Percentiles rank a stretch among this genome's conserved stretches.
phyloP scores from a whole-genome alignment of 2,888 invertebrate species.

The Kryphioiulus occultus region DNA sequence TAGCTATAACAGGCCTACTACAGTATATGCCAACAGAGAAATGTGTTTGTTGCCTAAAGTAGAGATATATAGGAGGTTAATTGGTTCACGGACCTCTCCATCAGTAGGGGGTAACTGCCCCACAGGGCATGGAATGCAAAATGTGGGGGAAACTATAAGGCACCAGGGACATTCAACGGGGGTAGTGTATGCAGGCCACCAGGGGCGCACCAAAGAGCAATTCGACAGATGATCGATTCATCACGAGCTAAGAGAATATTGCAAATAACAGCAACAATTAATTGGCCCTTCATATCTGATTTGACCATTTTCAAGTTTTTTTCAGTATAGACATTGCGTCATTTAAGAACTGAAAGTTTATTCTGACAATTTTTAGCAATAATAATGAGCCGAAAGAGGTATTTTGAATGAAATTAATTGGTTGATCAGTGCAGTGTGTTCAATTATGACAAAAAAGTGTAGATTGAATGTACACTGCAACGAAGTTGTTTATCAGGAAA shows the following conservation, averaged over 20 bases:
- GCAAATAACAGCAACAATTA: background rate
- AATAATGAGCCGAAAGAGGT: background rate
- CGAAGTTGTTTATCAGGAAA: no score
- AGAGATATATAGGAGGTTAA: constrained; percentile 52
- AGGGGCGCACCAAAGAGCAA: background rate
- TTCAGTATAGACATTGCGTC: background rate
- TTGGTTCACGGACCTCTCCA: constrained; percentile 51
- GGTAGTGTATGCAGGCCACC: background rate
- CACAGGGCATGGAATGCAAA: constrained; percentile 36
- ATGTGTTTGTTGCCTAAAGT: constrained; percentile 28
- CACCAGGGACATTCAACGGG: constrained; percentile 11
- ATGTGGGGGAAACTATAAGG: constrained; percentile 21
- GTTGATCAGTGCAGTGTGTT: no score
- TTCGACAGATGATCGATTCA: constrained; percentile 31
- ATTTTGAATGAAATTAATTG: no score
- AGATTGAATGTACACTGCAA: no score
- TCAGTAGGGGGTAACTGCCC: constrained; percentile 47
- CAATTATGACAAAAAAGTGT: no score
- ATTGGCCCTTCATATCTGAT: background rate
- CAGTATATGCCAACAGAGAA: background rate
- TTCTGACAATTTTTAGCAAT: background rate
- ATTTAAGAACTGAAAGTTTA: background rate
- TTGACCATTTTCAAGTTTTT: background rate
- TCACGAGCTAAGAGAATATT: background rate
- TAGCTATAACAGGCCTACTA: constrained; percentile 10